Evolutionary conservation across 2,797 vertebrate species (phyloP), one percentile per base, ranked within the genome.

Genomic region (Apogon talboti): DNA sequence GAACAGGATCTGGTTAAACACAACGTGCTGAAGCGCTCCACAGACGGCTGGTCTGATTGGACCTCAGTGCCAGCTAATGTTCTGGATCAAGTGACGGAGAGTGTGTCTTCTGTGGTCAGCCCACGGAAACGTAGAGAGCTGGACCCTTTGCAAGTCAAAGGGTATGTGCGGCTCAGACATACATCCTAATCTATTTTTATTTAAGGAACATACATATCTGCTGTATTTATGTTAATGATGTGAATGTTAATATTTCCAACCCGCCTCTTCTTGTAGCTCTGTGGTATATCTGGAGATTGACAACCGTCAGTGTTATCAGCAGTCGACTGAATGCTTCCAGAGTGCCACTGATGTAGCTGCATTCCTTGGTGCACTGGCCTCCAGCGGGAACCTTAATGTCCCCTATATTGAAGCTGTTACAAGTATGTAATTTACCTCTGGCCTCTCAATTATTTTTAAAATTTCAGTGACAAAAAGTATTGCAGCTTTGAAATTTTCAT

Each of bases 391-490:
- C 78, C 94, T 99, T 24, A 95, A 98, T 59, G 94, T 99, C 50
- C 97, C 96, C 14, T 99, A 99, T 68, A 99, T 99, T n/a, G 96
- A 98, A 79, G 96, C 96, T 0, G 98, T 98, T 82, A 95, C 95
- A 86, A 98, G 98, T 99, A 92, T 86, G 97, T 94, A 11, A 41
- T 57, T 50, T n/a, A 21, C 33, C 12, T 42, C 7, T 2, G 56
- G 10, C 19, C 14, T 15, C 14, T 42, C n/a, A 13, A 42, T 42
- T 42, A 42, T 42, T 42, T 42, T 13, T 42, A 42, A 3, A 19
- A 11, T 21, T 18, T 12, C 12, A 21, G 18, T 21, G 10, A 8
- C 1, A 35, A 35, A 10, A 9, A 1, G 2, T 35, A 35, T 10
- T 35, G 33, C 7, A 35, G 33, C 33, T 35, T 10, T 35, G 33